Percentiles rank a stretch among this genome's conserved stretches.
Conservation (phyloP, 2,888 invertebrate genomes). For the Melanchra persicariae region DNA sequence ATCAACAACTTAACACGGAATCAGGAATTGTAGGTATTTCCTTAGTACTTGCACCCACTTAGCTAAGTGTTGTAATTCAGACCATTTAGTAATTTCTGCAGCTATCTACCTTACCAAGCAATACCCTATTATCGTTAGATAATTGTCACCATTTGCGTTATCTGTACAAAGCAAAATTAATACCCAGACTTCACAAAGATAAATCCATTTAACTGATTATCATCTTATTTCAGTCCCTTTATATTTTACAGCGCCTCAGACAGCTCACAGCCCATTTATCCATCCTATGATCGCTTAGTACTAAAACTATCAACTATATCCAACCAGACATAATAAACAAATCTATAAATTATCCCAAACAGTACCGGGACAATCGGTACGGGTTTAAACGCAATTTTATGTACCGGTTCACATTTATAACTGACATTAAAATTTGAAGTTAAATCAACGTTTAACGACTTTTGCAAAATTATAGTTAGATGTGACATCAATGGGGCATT, state of each 20-base stretch:
- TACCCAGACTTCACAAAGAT: slow-evolving; percentile 29
- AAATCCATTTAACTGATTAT: slow-evolving; percentile 54
- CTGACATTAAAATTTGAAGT: slow-evolving; percentile 64
- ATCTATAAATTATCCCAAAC: slow-evolving; percentile 63
- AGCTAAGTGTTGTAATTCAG: background rate
- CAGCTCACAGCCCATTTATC: slow-evolving; percentile 53
- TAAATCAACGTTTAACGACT: slow-evolving; percentile 73
- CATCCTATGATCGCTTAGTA: slow-evolving; percentile 42
- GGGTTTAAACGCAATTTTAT: slow-evolving; percentile 73
- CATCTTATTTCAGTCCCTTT: slow-evolving; percentile 48
- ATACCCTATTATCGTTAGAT: slow-evolving; percentile 3
- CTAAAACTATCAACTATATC: slow-evolving; percentile 59
- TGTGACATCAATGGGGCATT: slow-evolving; percentile 19
- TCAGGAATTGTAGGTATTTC: too few species aligned
- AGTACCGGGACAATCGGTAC: slow-evolving; percentile 60
- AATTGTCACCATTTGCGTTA: slow-evolving; percentile 16
- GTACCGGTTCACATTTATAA: slow-evolving; percentile 66
- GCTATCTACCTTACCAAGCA: background rate
- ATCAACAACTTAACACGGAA: background rate
- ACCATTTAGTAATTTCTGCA: background rate
- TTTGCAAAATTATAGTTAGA: slow-evolving; percentile 66
- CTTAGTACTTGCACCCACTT: background rate
- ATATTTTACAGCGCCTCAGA: slow-evolving; percentile 46
- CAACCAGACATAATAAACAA: slow-evolving; percentile 56
- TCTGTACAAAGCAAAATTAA: slow-evolving; percentile 28